phyloP scores from a whole-genome alignment of 2,113 vertebrate genomes.

The Athene noctua region DNA sequence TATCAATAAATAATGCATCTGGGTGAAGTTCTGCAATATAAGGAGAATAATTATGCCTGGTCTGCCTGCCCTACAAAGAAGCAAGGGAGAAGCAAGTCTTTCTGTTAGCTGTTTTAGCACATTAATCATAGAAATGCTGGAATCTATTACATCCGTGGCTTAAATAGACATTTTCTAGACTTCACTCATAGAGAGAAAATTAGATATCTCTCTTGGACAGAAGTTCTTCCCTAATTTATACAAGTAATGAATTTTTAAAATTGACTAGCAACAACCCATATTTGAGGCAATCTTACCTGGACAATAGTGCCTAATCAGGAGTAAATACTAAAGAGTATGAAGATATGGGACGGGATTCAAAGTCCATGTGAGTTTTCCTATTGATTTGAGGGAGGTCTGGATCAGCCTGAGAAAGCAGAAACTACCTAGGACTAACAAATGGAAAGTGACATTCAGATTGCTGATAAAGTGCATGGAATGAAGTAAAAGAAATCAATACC shows the following conservation, averaged over 20 bases:
- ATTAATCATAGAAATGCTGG: background rate
- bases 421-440: background rate
- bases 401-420: background rate
- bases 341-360: background rate
- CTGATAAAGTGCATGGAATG: background rate
- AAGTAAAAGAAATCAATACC: background rate
- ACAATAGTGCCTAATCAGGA: background rate
- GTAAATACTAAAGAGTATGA: background rate
- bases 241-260: background rate
- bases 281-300: background rate
- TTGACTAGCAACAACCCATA: background rate
- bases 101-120: background rate
- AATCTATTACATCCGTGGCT: background rate
- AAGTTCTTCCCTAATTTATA: background rate
- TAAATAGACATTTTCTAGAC: background rate
- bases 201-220: background rate
- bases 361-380: background rate
- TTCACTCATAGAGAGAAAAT: background rate
- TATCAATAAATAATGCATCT: background rate
- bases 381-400: background rate
- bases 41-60: background rate
- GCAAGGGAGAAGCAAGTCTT: background rate
- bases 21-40: background rate
- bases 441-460: background rate
- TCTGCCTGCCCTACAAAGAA: background rate